phyloP scores from a whole-genome alignment of 2,113 vertebrate species.

The Macquaria australasica region DNA sequence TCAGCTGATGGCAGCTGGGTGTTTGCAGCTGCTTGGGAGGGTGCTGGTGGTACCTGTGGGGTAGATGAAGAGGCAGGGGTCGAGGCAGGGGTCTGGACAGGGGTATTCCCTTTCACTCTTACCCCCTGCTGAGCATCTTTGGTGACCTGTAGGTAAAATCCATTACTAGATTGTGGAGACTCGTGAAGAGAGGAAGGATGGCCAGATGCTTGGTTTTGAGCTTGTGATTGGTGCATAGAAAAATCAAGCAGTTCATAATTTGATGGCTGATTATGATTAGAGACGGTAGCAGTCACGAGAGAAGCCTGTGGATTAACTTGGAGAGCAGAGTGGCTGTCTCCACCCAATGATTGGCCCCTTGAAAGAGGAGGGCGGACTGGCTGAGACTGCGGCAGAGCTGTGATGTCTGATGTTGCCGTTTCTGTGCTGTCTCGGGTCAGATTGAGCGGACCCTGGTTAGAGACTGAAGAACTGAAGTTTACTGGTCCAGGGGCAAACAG shows the following conservation, averaged over 20 bases:
- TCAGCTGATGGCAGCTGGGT: slow-evolving; percentile 55
- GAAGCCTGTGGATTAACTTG: slow-evolving; percentile 75
- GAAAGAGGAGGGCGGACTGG: slow-evolving; percentile 69
- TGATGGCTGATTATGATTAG: slow-evolving; percentile 79
- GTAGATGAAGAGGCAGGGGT: slow-evolving; percentile 51
- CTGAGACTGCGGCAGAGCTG: slow-evolving; percentile 71
- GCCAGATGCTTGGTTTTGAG: slow-evolving; percentile 72
- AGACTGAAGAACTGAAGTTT: slow-evolving; percentile 68
- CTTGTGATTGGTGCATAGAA: slow-evolving; percentile 83
- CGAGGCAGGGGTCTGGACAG: slow-evolving; percentile 61
- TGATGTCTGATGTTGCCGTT: slow-evolving; percentile 62
- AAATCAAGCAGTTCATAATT: slow-evolving; percentile 90
- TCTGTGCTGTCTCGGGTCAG: slow-evolving; percentile 83
- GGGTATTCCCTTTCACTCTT: slow-evolving; percentile 70
- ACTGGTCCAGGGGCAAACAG: slow-evolving; percentile 74
- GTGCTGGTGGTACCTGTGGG: slow-evolving; percentile 59
- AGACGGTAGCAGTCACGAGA: slow-evolving; percentile 55
- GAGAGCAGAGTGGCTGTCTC: slow-evolving; percentile 68
- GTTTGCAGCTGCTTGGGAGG: slow-evolving; percentile 50
- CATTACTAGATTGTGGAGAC: slow-evolving; percentile 77
- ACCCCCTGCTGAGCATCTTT: slow-evolving; percentile 86
- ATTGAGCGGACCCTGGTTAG: slow-evolving; percentile 82
- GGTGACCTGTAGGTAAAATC: slow-evolving; percentile 95
- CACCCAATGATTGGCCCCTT: slow-evolving; percentile 69
- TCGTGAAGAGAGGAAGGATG: slow-evolving; percentile 75